Base-by-base conservation (phyloP, 1,140 invertebrate genomes). In the Cotesia typhae region DNA sequence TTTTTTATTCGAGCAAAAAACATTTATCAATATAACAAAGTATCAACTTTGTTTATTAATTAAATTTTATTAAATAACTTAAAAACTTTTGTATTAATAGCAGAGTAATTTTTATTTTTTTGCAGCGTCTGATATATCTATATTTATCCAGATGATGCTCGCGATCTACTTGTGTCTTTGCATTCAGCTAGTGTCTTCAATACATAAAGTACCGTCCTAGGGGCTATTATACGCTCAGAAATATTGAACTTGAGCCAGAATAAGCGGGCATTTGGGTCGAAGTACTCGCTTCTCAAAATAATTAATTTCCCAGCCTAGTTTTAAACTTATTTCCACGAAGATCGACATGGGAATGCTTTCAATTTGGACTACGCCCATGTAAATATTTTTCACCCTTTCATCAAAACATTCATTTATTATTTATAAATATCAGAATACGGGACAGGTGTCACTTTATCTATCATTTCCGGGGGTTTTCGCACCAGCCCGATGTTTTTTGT, bases 361-460 rank as follows among this genome's bases (percentile, higher is more conserved):
- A 28, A 28, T 28, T 28, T 28, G 28, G 28, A 2, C 28, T 28
- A 2, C 28, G 41, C 10, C 41, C 6, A 10, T 47, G 41, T 47
- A 47, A 47, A 47, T 47, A 47, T 47, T 47, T 28, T 28, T 28
- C 1, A 28, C 28, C 28, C n/a, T n/a, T n/a, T n/a, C 28, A 28
- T 1, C 2, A 28, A 28, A 28, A 28, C 28, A 28, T 28, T 36
- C 38, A 20, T 59, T 77, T 77, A 64, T 67, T 53, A 28, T 65
- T 71, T 70, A 67, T 71, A 28, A 66, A 74, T 66, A 70, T 75
- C 77, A 78, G 78, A 72, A 78, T 70, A 71, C 28, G 20, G 20
- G 59, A 69, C 72, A 82, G 79, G 77, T 82, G 80, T 75, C 69
- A 81, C 75, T 73, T 65, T 4, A 68, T 60, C 59, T 67, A 68